Evolutionary conservation across 2,888 invertebrate genomes (phyloP).

Genomic region (Epinotia ramella): DNA sequence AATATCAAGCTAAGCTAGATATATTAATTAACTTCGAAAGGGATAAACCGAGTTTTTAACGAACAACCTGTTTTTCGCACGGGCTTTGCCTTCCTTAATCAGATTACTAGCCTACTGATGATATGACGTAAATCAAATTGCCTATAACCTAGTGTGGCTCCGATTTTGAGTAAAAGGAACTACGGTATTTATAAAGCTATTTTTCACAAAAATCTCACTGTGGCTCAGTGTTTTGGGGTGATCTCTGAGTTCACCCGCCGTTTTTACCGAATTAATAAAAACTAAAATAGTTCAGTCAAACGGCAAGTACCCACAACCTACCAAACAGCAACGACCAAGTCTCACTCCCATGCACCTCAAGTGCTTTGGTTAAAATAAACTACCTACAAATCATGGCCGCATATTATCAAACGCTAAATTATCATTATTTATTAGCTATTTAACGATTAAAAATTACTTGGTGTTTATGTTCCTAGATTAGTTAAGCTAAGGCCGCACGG

Average conservation of each 20-base stretch:
- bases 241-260: constrained; percentile 2
- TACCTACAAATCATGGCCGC: constrained; percentile 34
- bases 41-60: neutral
- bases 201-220: constrained; percentile 35
- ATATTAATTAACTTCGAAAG: too few relatives aligned
- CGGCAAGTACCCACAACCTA: neutral
- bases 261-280: neutral
- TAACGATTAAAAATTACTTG: constrained; percentile 75
- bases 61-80: neutral
- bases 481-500: constrained; percentile 59
- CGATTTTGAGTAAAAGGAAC: constrained; percentile 41
- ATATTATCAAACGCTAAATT: constrained; percentile 44
- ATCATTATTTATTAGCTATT: constrained; percentile 49
- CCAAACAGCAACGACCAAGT: constrained; percentile 6
- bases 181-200: constrained; percentile 44
- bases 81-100: constrained; percentile 32
- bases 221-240: constrained; percentile 7
- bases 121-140: constrained; percentile 38
- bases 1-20: too few relatives aligned
- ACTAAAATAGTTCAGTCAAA: constrained; percentile 4
- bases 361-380: constrained; percentile 31
- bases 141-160: constrained; percentile 39
- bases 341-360: constrained; percentile 37
- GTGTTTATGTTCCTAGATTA: constrained; percentile 76
- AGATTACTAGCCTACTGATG: constrained; percentile 35